Evolutionary conservation across 1,140 invertebrate genomes (phyloP).

Genomic region (Oedothorax gibbosus): DNA sequence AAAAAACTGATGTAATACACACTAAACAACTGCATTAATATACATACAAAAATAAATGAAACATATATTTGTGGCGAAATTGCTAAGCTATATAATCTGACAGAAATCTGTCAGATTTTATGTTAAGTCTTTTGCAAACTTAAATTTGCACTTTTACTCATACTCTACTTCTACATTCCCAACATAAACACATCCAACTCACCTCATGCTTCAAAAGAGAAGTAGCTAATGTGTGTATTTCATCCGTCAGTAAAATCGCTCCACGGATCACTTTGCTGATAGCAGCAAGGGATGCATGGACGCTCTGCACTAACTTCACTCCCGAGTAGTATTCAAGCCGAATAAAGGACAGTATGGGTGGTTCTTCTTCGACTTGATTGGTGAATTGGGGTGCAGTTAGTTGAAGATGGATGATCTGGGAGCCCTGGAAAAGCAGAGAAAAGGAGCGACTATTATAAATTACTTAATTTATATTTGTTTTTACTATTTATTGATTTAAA

Average conservation of each 20-base stretch:
- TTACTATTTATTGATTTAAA: no score
- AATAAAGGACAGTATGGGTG: conserved; percentile 72
- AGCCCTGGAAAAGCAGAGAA: conserved; percentile 54
- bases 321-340: conserved; percentile 73
- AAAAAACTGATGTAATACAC: no score
- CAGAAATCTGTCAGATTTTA: no score
- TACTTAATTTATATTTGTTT: background rate
- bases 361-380: conserved; percentile 66
- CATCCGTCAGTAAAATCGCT: conserved; percentile 71
- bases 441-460: background rate
- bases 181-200: conserved; percentile 55
- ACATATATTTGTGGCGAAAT: no score
- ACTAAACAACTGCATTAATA: no score
- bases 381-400: conserved; percentile 66
- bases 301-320: conserved; percentile 70
- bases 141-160: no score
- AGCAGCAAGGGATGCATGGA: conserved; percentile 73
- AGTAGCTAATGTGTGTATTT: conserved; percentile 72
- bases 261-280: conserved; percentile 77
- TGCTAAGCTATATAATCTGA: no score
- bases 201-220: conserved; percentile 75
- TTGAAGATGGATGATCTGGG: conserved; percentile 63
- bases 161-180: no score
- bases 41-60: no score
- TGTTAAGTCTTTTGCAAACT: no score